Percentiles rank a stretch among this genome's conserved stretches.
Evolutionary conservation across 2,113 vertebrate genomes (phyloP).

Genomic region (Reinhardtius hippoglossoides): DNA sequence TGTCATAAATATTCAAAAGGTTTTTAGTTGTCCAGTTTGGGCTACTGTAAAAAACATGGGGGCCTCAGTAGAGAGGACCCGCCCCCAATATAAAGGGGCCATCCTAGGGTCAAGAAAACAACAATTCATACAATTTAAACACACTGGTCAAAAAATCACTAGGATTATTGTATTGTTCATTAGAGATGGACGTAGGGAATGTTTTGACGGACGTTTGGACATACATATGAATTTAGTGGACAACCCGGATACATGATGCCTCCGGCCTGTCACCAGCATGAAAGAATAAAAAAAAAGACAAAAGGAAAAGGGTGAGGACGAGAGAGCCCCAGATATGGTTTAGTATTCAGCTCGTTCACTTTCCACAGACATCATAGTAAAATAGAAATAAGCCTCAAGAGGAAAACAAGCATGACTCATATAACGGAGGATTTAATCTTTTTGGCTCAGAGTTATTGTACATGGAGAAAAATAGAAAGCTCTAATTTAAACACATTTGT

Average conservation of each 20-base stretch:
- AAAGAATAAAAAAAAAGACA: not conserved
- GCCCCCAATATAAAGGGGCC: too few species aligned
- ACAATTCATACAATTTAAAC: too few species aligned
- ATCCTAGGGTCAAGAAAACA: too few species aligned
- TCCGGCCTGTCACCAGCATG: not conserved
- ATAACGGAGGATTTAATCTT: constrained; percentile 17
- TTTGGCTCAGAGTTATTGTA: constrained; percentile 15
- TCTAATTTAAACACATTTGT: constrained; percentile 19
- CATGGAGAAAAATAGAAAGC: constrained; percentile 1
- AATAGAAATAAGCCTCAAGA: constrained; percentile 28
- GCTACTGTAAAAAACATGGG: too few species aligned
- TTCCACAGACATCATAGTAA: constrained; percentile 34
- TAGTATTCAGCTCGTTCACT: constrained; percentile 13
- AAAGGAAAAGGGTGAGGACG: not conserved
- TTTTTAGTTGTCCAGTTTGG: too few species aligned
- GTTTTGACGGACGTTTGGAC: too few species aligned
- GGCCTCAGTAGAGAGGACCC: too few species aligned
- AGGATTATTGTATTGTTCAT: too few species aligned
- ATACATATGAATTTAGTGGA: too few species aligned
- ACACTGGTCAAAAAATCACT: too few species aligned
- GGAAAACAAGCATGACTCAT: constrained; percentile 20
- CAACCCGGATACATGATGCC: not conserved
- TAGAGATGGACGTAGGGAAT: too few species aligned
- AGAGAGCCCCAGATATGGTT: constrained; percentile 4
- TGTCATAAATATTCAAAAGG: too few species aligned